Evolutionary conservation across 2,797 vertebrate genomes (phyloP), one percentile per base, ranked within the genome.

Genomic region (Gallinago stenura): DNA sequence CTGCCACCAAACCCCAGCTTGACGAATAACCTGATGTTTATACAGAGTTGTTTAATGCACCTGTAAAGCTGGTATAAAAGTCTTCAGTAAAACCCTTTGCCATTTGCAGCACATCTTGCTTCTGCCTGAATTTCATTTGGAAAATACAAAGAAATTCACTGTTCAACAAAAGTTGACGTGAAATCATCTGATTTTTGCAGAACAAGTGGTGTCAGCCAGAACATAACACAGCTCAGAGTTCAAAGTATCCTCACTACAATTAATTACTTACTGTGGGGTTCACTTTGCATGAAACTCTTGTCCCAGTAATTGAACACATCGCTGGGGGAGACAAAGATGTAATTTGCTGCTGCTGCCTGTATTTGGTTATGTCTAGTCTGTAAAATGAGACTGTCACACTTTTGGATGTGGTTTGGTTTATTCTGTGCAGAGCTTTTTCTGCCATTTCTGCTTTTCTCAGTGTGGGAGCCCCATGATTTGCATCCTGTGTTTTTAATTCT

Each of bases 221-320:
- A 92, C 75, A 43, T 66, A 80, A 69, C 48, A 51, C 12, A 70
- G 57, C 53, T 96, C 69, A 78, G 93, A 94, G 95, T 96, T 97
- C 97, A 96, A 97, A 97, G 87, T 95, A 62, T 97, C 93, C 97
- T 91, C 56, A 86, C 83, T 87, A 95, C 15, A 81, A 93, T 97
- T 97, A 97, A 97, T 98, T 98, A 97, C 95, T 97, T 96, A 62
- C 51, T 77, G 66, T 95, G 87, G 88, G 97, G 87, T 90, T 96
- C 96, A 88, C 91, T 97, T 97, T 82, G 58, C 87, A 80, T 94
- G 95, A 94, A 90, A 91, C 88, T 97, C 76, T 97, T 96, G 6
- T 97, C 88, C 96, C 93, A 88, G 89, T 97, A 98, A 97, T 79
- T 97, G 95, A 97, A 92, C 86, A 87, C 31, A 39, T 92, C 68